A percentile compares a stretch with the other conserved stretches of the same genome.
Conservation (phyloP, 2,888 invertebrate genomes). For the Spilarctia lutea region DNA sequence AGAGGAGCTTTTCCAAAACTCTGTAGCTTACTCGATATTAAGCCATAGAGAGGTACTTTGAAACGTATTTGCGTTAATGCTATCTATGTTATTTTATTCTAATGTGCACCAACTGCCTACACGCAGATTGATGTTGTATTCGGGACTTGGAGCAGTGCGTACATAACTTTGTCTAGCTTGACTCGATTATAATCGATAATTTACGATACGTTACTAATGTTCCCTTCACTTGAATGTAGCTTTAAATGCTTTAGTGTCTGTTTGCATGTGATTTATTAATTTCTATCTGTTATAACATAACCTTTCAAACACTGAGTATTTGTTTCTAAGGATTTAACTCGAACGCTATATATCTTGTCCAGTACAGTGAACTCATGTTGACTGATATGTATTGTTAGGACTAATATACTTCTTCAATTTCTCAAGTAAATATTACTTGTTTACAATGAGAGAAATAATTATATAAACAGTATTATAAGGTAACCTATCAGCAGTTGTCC, state of each 20-base stretch:
- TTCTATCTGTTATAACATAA: slow-evolving; percentile 25
- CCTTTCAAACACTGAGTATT: slow-evolving; percentile 36
- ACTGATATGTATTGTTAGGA: background rate
- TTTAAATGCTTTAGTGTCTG: slow-evolving; percentile 38
- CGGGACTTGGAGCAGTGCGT: slow-evolving; percentile 20
- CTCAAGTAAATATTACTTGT: background rate
- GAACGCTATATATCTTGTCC: background rate
- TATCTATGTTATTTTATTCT: slow-evolving; percentile 43
- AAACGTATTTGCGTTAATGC: slow-evolving; percentile 75
- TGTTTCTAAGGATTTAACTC: slow-evolving; percentile 30
- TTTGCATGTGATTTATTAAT: slow-evolving; percentile 45
- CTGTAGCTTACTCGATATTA: slow-evolving; percentile 49
- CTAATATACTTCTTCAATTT: background rate
- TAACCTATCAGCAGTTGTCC: background rate
- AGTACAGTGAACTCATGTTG: background rate
- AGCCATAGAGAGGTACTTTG: slow-evolving; percentile 59
- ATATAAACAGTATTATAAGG: background rate
- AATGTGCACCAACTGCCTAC: slow-evolving; percentile 38
- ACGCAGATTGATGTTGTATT: slow-evolving; percentile 43
- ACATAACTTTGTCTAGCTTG: slow-evolving; percentile 60
- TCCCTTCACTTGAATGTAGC: slow-evolving; percentile 56
- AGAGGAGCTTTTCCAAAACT: slow-evolving; percentile 35
- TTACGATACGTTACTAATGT: slow-evolving; percentile 63
- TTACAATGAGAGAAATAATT: background rate
- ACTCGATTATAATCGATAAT: slow-evolving; percentile 67